Evolutionary conservation across 2,888 invertebrate species (phyloP), one percentile per base, ranked within the genome.

Genomic region (Meiosimyza decipiens): DNA sequence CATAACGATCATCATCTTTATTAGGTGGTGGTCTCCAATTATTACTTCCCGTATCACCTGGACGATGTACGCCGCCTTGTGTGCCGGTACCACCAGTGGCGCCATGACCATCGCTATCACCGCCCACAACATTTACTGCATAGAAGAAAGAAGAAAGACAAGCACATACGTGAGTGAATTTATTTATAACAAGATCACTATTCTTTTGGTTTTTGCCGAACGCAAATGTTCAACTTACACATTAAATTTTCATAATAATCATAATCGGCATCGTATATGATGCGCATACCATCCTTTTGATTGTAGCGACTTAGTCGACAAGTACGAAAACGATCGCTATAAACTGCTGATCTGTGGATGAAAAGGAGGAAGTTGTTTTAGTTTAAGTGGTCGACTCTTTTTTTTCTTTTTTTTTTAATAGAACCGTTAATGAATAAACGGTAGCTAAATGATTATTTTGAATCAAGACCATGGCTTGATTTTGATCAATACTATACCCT

Each of bases 211-310:
- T 40, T 9, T 40, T 40, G 40, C 40, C 40, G 40, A 40, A 40
- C 40, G 40, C 40, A 18, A 6, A 22, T 18, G 71, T 51, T 75
- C 65, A 77, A 91, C 95, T 92, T 89, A 95, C 96, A 93, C 95
- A 95, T 95, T 68, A 96, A 89, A 88, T 95, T 95, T 88, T 96
- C 96, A 83, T 96, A 96, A 87, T 96, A 96, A 88, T 96, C 96
- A 86, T 95, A 96, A 87, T 95, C 95, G 3, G 95, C 94, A 85
- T 96, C 96, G 84, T 95, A 95, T 77, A 95, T 93, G 71, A 96
- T 92, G 75, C 95, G 89, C 91, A 95, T 94, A 59, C 95, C 95
- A 84, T 95, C 94, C 81, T 93, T 91, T 87, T 95, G 94, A 88
- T 95, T 95, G 87, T 93, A 95, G 82, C 95, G 90, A 83, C 95